Evolutionary conservation across 2,888 invertebrate species (phyloP).

Genomic region (Epirrita christyi): DNA sequence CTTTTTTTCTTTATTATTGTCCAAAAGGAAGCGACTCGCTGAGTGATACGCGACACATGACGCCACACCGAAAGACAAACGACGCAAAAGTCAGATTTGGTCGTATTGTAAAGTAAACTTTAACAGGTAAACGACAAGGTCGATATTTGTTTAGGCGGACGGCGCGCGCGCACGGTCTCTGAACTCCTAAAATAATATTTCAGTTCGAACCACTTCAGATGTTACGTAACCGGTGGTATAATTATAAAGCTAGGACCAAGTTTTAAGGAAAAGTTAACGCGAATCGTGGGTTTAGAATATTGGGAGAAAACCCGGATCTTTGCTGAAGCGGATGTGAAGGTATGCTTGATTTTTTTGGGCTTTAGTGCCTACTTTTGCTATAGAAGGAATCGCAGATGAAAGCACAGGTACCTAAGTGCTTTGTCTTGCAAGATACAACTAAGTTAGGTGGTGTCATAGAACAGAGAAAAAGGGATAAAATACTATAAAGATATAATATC

Average conservation of each 20-base stretch:
- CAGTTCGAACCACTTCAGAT: slow-evolving; percentile 76
- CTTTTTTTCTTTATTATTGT: slow-evolving; percentile 72
- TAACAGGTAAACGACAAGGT: slow-evolving; percentile 58
- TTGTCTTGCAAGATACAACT: not conserved
- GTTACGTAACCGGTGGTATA: slow-evolving; percentile 80
- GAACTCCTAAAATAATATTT: slow-evolving; percentile 84
- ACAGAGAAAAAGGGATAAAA: no score
- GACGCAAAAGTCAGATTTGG: slow-evolving; percentile 51
- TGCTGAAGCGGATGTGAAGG: not conserved
- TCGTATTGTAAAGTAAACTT: slow-evolving; percentile 62
- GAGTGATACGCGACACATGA: slow-evolving; percentile 84
- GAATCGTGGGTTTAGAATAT: slow-evolving; percentile 44
- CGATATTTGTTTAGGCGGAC: slow-evolving; percentile 48
- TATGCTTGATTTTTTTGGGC: not conserved
- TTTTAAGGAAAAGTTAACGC: slow-evolving; percentile 63
- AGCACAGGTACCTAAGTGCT: not conserved
- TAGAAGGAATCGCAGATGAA: slow-evolving; percentile 6
- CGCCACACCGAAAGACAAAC: slow-evolving; percentile 51
- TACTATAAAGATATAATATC: no score
- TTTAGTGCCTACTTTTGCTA: slow-evolving; percentile 2
- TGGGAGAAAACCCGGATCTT: slow-evolving; percentile 17
- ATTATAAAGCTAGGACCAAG: slow-evolving; percentile 75
- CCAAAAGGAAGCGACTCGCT: slow-evolving; percentile 78
- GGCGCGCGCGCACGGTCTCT: slow-evolving; percentile 63
- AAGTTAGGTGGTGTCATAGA: no score